Evolutionary conservation across 2,113 vertebrate genomes (phyloP).

Genomic region (Microtus pennsylvanicus): DNA sequence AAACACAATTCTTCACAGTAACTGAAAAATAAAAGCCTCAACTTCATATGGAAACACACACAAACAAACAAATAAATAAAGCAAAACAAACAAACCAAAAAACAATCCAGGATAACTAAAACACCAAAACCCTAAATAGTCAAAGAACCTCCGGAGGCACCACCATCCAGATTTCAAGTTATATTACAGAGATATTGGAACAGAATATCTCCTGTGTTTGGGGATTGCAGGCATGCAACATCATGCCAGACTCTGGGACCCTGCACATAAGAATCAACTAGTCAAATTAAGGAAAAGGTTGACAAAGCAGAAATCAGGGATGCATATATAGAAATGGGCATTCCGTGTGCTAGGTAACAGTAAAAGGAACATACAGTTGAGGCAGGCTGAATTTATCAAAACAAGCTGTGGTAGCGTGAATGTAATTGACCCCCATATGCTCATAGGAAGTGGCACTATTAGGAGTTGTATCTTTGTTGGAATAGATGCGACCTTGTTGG

Average conservation of each 20-base stretch:
- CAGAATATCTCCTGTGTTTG: not conserved
- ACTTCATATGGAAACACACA: not conserved
- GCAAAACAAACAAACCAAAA: not conserved
- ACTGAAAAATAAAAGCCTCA: not conserved
- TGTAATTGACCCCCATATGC: not conserved
- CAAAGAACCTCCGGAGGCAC: not conserved
- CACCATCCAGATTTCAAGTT: not conserved
- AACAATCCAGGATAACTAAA: not conserved
- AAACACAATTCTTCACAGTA: not conserved
- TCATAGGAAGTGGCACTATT: not conserved
- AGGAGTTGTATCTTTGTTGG: too few species aligned
- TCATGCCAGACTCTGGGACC: not conserved
- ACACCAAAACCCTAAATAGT: not conserved
- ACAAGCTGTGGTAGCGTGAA: not conserved
- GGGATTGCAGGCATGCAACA: not conserved
- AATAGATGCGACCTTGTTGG: not conserved
- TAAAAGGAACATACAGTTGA: not conserved
- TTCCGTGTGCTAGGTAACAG: not conserved
- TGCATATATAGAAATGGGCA: not conserved
- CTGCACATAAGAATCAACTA: not conserved
- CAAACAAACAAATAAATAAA: not conserved
- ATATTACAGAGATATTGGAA: not conserved
- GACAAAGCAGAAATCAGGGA: not conserved
- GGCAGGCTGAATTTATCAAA: not conserved
- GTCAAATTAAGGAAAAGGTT: not conserved